Evolutionary conservation across 2,797 vertebrate genomes (phyloP).

Genomic region (Mus minutoides): DNA sequence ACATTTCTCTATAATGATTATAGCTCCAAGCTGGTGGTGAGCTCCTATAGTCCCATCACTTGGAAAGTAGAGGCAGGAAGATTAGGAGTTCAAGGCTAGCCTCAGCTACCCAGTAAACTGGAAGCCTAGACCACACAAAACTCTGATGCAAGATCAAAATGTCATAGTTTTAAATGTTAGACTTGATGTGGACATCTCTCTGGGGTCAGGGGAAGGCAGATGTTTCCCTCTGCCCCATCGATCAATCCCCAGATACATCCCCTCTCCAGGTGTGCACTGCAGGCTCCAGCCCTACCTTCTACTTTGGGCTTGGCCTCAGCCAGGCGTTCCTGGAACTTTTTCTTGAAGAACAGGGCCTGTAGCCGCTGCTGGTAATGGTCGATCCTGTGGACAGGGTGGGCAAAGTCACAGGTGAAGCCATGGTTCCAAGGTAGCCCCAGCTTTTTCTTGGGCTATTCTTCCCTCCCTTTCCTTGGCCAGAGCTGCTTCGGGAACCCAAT

Average conservation of each 20-base stretch:
- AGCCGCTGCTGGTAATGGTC: conserved; percentile 98
- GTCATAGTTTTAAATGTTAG: not conserved
- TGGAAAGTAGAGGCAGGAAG: not conserved
- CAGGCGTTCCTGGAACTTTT: conserved; percentile 97
- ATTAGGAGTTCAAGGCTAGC: not conserved
- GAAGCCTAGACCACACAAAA: not conserved
- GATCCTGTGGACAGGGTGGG: conserved; percentile 89
- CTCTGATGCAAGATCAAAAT: not conserved
- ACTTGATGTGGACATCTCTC: not conserved
- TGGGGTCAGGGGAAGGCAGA: not conserved
- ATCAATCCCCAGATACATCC: fast-evolving
- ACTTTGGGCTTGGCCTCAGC: conserved; percentile 97
- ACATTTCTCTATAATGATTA: not conserved
- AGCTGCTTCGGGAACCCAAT: too few species aligned
- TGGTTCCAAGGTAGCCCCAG: not conserved
- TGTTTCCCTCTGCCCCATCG: not conserved
- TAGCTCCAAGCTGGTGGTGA: not conserved
- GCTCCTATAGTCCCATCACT: not conserved
- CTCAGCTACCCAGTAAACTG: not conserved
- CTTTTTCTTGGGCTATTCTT: not conserved
- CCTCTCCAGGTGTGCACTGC: not conserved
- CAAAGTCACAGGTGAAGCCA: not conserved
- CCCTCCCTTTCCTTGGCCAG: not conserved
- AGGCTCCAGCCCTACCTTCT: conserved; percentile 90
- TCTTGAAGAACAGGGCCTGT: conserved; percentile 98